phyloP scores from a whole-genome alignment of 2,113 vertebrate species.

The Zonotrichia leucophrys region DNA sequence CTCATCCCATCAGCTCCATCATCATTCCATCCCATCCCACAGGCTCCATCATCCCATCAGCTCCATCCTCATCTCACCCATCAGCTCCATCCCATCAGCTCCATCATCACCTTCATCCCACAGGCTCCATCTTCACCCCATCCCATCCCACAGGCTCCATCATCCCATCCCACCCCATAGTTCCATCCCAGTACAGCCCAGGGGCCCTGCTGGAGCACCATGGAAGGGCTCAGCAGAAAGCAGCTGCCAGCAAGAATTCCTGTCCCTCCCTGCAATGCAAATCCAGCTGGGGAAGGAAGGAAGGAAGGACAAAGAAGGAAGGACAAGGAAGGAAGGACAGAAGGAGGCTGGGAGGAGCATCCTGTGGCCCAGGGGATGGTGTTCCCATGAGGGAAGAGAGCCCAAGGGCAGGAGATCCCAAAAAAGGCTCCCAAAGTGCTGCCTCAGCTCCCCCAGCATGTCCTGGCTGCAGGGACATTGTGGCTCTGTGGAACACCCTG shows the following conservation, averaged over 20 bases:
- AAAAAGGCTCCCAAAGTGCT: background rate
- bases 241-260: background rate
- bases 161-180: background rate
- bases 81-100: background rate
- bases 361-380: background rate
- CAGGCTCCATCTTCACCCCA: too few relatives aligned
- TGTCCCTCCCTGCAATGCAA: background rate
- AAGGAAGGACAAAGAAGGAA: too few relatives aligned
- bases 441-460: background rate
- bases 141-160: background rate
- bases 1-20: background rate
- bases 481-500: background rate
- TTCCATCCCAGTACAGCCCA: background rate
- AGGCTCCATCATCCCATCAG: too few relatives aligned
- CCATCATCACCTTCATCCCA: too few relatives aligned
- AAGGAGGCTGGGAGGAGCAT: background rate
- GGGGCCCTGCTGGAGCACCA: too few relatives aligned
- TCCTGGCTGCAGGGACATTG: background rate
- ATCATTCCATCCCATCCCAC: too few relatives aligned
- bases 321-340: background rate
- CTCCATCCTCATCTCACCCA: background rate
- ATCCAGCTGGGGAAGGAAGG: background rate
- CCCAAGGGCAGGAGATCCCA: fast-evolving
- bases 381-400: fast-evolving
- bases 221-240: background rate